phyloP scores from a whole-genome alignment of 2,113 vertebrate genomes.

The Vulpes lagopus region DNA sequence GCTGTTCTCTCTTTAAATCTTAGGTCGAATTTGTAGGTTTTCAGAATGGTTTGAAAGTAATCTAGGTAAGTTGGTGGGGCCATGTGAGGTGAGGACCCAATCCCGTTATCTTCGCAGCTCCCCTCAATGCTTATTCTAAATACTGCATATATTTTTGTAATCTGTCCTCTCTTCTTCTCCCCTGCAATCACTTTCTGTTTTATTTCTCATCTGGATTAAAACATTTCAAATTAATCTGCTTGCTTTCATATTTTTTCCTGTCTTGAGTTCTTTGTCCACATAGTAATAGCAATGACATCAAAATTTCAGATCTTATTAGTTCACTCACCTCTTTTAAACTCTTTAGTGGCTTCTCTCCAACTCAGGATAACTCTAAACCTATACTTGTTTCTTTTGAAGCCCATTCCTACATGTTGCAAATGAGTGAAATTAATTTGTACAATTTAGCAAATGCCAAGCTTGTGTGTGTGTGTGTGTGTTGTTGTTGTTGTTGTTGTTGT shows the following conservation, averaged over 20 bases:
- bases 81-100: no score
- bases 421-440: not conserved
- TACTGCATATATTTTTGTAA: not conserved
- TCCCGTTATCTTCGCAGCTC: no score
- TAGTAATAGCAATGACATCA: not conserved
- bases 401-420: not conserved
- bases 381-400: slow-evolving; percentile 22
- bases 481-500: not conserved
- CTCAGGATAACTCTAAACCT: not conserved
- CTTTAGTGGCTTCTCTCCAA: not conserved
- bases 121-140: not conserved
- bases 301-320: not conserved
- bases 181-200: not conserved
- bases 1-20: no score
- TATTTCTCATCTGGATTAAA: not conserved
- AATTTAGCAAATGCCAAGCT: not conserved
- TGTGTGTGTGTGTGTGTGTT: not conserved
- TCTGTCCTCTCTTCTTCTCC: not conserved
- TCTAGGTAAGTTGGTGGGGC: no score
- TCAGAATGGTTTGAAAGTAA: no score
- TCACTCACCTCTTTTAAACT: not conserved
- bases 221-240: not conserved
- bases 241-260: not conserved
- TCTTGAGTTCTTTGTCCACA: not conserved
- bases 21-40: no score